Evolutionary conservation across 2,888 invertebrate genomes (phyloP).

Genomic region (Pollenia labialis): DNA sequence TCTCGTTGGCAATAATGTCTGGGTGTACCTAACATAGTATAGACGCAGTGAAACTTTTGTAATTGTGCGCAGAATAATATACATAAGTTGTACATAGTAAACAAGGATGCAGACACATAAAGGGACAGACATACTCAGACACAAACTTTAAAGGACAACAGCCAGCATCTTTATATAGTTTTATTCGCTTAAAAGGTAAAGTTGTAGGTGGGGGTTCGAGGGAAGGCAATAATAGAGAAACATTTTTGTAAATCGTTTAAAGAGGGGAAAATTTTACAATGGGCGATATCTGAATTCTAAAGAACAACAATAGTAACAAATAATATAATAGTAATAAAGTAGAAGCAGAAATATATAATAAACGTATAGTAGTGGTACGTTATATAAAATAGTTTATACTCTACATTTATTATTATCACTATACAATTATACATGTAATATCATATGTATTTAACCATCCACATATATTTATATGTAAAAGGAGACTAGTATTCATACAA

Average conservation of each 20-base stretch:
- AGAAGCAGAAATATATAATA: constrained; percentile 53
- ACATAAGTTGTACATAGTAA: constrained; percentile 74
- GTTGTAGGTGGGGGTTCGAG: neutral
- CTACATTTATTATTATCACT: constrained; percentile 49
- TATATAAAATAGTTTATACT: constrained; percentile 64
- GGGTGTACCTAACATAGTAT: constrained; percentile 70
- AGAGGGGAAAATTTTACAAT: constrained; percentile 60
- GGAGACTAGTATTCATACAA: constrained; percentile 1
- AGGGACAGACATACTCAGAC: constrained; percentile 72
- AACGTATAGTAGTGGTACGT: constrained; percentile 50
- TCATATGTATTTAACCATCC: neutral
- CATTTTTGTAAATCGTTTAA: constrained; percentile 57
- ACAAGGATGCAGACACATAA: constrained; percentile 74
- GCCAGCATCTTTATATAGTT: constrained; percentile 73
- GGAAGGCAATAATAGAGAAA: constrained; percentile 37
- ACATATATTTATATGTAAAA: constrained; percentile 11
- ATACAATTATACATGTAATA: neutral
- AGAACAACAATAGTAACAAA: constrained; percentile 68
- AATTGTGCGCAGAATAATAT: constrained; percentile 73
- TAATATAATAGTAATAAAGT: constrained; percentile 69
- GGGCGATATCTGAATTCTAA: constrained; percentile 66
- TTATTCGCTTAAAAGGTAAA: constrained; percentile 48
- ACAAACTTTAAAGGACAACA: constrained; percentile 72
- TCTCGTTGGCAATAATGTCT: constrained; percentile 72
- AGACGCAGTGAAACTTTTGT: constrained; percentile 71